Percentiles rank a stretch among this genome's conserved stretches.
phyloP scores from a whole-genome alignment of 2,888 invertebrate species.

The Ferrisia virgata region DNA sequence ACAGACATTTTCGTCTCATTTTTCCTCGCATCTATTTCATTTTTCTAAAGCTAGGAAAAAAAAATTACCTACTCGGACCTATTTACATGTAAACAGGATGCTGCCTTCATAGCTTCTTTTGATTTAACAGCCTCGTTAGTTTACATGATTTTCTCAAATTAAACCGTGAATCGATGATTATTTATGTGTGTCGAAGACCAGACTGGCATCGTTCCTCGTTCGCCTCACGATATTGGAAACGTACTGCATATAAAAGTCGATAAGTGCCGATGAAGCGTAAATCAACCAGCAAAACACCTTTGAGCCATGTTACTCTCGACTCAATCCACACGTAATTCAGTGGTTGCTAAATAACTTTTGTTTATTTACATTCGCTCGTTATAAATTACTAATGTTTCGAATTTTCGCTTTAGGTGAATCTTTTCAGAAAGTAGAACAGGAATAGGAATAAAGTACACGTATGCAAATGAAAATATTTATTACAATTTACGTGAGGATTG shows the following conservation, averaged over 20 bases:
- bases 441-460: too few relatives aligned
- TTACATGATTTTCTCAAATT: conserved; percentile 12
- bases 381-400: too few relatives aligned
- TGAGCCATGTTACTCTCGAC: background rate
- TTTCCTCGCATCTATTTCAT: too few relatives aligned
- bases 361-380: background rate
- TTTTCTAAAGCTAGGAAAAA: too few relatives aligned
- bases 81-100: background rate
- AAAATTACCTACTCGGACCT: too few relatives aligned
- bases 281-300: conserved; percentile 1
- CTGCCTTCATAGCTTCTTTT: background rate
- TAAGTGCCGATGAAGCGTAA: background rate
- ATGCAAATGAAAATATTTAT: too few relatives aligned
- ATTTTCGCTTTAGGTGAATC: too few relatives aligned
- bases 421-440: too few relatives aligned
- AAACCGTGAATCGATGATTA: background rate
- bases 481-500: too few relatives aligned
- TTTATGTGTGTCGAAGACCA: background rate
- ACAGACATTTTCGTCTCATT: too few relatives aligned
- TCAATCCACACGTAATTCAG: background rate
- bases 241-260: background rate
- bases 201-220: background rate
- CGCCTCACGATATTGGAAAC: background rate
- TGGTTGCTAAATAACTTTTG: background rate
- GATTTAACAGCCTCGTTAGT: conserved; percentile 5